Conservation (phyloP, 1,140 invertebrate species). For the Rhagoletis zephyria region DNA sequence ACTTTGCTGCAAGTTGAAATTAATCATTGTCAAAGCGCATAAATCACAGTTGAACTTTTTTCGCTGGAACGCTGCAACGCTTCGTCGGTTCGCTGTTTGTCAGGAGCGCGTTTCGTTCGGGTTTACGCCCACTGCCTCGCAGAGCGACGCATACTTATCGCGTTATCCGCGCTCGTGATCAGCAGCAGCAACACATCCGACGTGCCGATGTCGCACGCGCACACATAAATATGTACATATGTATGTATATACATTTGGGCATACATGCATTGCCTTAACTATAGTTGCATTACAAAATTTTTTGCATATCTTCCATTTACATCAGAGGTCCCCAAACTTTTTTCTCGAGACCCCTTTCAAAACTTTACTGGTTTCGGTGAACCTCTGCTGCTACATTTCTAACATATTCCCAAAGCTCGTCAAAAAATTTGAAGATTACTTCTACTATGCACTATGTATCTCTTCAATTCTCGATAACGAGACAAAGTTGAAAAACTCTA, state of each 20-base stretch:
- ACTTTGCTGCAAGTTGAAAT: constrained; percentile 55
- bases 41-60: constrained; percentile 55
- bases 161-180: constrained; percentile 33
- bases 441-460: no score
- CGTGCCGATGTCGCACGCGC: neutral
- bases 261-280: no score
- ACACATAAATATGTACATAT: neutral
- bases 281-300: no score
- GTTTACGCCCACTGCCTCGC: neutral
- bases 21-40: constrained; percentile 59
- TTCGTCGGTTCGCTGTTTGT: constrained; percentile 33
- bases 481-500: no score
- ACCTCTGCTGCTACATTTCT: no score
- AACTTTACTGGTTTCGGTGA: no score
- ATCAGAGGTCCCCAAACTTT: no score
- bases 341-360: no score
- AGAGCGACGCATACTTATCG: constrained; percentile 22
- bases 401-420: no score
- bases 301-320: no score
- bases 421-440: no score
- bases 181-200: neutral
- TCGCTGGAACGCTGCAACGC: constrained; percentile 49
- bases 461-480: no score
- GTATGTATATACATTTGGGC: neutral
- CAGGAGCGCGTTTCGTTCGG: neutral